Conservation (phyloP, 2,888 invertebrate genomes). For the Brachypterus glaber region DNA sequence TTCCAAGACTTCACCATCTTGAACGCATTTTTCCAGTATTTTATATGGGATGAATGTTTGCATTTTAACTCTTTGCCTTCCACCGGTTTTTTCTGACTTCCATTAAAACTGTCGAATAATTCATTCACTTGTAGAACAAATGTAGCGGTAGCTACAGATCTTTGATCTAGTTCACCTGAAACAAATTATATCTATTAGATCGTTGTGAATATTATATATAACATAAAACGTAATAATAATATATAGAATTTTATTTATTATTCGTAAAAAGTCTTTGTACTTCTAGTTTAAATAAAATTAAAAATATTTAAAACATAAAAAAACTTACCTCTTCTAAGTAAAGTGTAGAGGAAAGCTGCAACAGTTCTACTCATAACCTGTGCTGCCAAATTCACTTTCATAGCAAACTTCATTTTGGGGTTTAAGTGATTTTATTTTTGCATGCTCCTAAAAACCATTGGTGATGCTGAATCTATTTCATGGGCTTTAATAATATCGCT, state of each 20-base stretch:
- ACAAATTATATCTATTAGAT: too few relatives aligned
- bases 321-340: conserved; percentile 8
- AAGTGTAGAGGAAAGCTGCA: conserved; percentile 14
- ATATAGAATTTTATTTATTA: too few relatives aligned
- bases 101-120: conserved; percentile 23
- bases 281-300: not conserved
- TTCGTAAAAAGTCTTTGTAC: too few relatives aligned
- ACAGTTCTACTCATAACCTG: conserved; percentile 13
- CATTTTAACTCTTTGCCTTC: conserved; percentile 13
- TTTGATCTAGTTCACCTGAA: conserved; percentile 1
- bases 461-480: conserved; percentile 12
- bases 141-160: conserved; percentile 14
- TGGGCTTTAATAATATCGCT: conserved; percentile 10
- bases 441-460: conserved; percentile 14
- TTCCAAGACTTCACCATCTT: conserved; percentile 15
- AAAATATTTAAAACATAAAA: too few relatives aligned
- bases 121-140: conserved; percentile 20
- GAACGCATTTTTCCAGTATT: conserved; percentile 15
- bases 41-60: conserved; percentile 11
- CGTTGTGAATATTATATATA: too few relatives aligned
- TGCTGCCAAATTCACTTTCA: conserved; percentile 1
- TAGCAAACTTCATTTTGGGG: not conserved
- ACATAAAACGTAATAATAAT: too few relatives aligned
- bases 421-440: conserved; percentile 14
- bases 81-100: conserved; percentile 10